Percentiles rank a stretch among this genome's conserved stretches.
These are phyloP conservation scores for Nasonia longicornis DNA, from an alignment of 1,140 invertebrate genomes.

Conservation along the genomic window DNA sequence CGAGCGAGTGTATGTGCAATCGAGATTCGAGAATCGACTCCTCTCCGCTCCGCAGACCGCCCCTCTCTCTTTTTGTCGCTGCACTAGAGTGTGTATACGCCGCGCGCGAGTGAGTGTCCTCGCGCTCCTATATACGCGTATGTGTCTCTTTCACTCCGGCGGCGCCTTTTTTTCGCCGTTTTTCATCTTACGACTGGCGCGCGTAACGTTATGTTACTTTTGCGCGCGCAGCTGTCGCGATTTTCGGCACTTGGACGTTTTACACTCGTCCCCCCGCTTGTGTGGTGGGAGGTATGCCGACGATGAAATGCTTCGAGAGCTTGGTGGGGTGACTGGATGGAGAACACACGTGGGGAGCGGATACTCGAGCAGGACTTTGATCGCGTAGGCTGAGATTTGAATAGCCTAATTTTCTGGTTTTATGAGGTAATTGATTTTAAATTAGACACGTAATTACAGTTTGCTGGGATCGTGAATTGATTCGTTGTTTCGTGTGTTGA, in stretches of 20 bases:
- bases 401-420: no score
- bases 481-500: no score
- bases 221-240: background rate
- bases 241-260: background rate
- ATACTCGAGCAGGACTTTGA: background rate
- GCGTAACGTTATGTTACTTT: background rate
- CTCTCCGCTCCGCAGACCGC: slow-evolving; percentile 44
- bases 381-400: no score
- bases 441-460: no score
- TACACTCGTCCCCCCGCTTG: background rate
- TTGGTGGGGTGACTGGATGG: background rate
- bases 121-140: background rate
- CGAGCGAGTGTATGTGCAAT: slow-evolving; percentile 47
- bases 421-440: no score
- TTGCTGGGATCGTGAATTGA: no score
- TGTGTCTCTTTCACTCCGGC: slow-evolving; percentile 8
- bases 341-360: background rate
- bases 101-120: background rate
- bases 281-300: background rate
- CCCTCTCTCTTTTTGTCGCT: slow-evolving; percentile 48
- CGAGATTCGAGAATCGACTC: slow-evolving; percentile 62
- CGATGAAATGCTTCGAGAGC: background rate
- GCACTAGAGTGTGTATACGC: background rate
- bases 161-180: slow-evolving; percentile 20
- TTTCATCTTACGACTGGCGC: background rate